Evolutionary conservation across 2,113 vertebrate genomes (phyloP).

Genomic region (Pollimyrus isidori): DNA sequence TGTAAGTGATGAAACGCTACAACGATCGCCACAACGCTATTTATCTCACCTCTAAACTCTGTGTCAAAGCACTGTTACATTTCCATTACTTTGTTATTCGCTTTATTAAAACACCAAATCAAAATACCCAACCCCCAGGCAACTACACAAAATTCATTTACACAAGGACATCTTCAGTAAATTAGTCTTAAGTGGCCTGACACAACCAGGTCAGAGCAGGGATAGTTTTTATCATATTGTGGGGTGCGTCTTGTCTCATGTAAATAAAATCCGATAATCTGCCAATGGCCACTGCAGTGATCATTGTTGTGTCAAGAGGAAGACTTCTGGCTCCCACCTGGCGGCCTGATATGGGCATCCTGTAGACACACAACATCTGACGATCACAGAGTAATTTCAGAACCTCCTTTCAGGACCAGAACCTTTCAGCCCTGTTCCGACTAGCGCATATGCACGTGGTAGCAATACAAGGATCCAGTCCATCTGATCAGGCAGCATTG

Average conservation of each 20-base stretch:
- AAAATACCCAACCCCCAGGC: not conserved
- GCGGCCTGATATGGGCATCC: constrained; percentile 39
- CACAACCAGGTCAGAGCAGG: not conserved
- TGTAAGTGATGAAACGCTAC: not conserved
- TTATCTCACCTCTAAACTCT: not conserved
- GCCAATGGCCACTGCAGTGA: not conserved
- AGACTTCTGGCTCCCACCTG: not conserved
- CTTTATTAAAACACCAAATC: not conserved
- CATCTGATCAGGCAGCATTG: not conserved
- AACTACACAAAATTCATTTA: not conserved
- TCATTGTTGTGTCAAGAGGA: constrained; percentile 4
- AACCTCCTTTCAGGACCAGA: constrained; percentile 36
- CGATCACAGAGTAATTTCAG: constrained; percentile 46
- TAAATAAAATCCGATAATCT: constrained; percentile 19
- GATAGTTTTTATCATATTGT: not conserved
- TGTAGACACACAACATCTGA: constrained; percentile 50
- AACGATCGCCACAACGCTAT: not conserved
- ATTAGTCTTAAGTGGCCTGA: not conserved
- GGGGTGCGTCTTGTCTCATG: not conserved
- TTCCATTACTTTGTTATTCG: not conserved
- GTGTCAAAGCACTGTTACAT: not conserved
- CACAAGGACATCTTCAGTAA: not conserved
- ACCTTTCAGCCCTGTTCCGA: not conserved
- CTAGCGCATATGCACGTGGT: not conserved
- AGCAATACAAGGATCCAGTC: not conserved